phyloP scores from a whole-genome alignment of 2,888 invertebrate species.

The Esperia sulphurella region DNA sequence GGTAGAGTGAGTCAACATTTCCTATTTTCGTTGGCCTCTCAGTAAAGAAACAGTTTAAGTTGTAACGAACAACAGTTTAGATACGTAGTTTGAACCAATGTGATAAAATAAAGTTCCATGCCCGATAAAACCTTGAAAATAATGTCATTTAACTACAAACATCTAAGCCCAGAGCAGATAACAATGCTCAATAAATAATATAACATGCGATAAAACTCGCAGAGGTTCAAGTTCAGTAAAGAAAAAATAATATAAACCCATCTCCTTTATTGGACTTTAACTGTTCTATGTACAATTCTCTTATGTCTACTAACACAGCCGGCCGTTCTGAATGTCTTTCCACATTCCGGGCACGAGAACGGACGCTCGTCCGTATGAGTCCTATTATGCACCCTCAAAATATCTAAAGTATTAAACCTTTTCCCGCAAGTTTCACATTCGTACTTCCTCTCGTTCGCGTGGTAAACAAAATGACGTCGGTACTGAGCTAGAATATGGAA shows the following conservation, averaged over 20 bases:
- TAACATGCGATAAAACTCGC: slow-evolving; percentile 4
- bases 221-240: slow-evolving; percentile 12
- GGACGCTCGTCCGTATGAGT: slow-evolving; percentile 72
- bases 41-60: too few relatives aligned
- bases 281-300: slow-evolving; percentile 59
- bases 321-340: slow-evolving; percentile 69
- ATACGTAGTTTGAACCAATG: background rate
- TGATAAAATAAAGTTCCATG: background rate
- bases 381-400: slow-evolving; percentile 67
- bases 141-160: background rate
- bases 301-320: slow-evolving; percentile 71
- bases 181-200: slow-evolving; percentile 2
- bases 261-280: slow-evolving; percentile 26
- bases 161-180: slow-evolving; percentile 1
- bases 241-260: slow-evolving; percentile 36
- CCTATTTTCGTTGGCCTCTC: background rate
- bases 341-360: slow-evolving; percentile 65
- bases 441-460: slow-evolving; percentile 74
- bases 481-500: slow-evolving; percentile 74
- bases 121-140: background rate
- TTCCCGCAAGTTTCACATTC: slow-evolving; percentile 76
- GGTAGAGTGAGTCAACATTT: too few relatives aligned
- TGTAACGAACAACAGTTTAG: background rate
- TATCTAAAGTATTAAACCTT: slow-evolving; percentile 74
- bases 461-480: slow-evolving; percentile 70